These are phyloP conservation scores for Pipistrellus kuhlii DNA, from an alignment of 2,797 vertebrate species.

Conservation along the genomic window DNA sequence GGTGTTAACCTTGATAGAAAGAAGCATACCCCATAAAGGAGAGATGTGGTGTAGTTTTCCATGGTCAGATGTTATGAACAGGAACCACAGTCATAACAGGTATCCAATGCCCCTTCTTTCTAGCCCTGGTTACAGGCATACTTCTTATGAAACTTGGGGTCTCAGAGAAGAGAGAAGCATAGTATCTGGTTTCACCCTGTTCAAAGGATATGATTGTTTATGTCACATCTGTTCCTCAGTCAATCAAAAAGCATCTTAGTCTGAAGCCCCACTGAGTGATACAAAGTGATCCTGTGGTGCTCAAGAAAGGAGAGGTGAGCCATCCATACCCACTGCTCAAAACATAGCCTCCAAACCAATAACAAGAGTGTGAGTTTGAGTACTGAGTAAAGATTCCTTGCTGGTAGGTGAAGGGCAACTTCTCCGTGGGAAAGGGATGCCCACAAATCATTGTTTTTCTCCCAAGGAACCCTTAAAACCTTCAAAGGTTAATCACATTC, in stretches of 20 bases:
- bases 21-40: neutral
- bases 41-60: neutral
- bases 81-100: neutral
- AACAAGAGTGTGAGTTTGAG: constrained; percentile 39
- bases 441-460: constrained; percentile 55
- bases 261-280: neutral
- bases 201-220: neutral
- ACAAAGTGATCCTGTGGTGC: constrained; percentile 12
- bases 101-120: neutral
- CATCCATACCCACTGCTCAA: neutral
- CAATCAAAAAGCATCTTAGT: constrained; percentile 38
- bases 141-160: neutral
- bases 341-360: neutral
- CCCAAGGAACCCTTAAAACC: constrained; percentile 17
- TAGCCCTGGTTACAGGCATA: neutral
- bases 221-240: neutral
- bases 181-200: neutral
- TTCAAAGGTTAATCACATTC: constrained; percentile 55
- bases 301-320: neutral
- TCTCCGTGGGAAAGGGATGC: neutral
- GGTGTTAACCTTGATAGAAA: neutral
- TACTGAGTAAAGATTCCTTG: neutral
- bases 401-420: neutral
- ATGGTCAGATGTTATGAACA: neutral
- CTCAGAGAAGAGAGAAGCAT: neutral